These are phyloP conservation scores for Spea bombifrons DNA, from an alignment of 2,113 vertebrate genomes.

Conservation along the genomic window DNA sequence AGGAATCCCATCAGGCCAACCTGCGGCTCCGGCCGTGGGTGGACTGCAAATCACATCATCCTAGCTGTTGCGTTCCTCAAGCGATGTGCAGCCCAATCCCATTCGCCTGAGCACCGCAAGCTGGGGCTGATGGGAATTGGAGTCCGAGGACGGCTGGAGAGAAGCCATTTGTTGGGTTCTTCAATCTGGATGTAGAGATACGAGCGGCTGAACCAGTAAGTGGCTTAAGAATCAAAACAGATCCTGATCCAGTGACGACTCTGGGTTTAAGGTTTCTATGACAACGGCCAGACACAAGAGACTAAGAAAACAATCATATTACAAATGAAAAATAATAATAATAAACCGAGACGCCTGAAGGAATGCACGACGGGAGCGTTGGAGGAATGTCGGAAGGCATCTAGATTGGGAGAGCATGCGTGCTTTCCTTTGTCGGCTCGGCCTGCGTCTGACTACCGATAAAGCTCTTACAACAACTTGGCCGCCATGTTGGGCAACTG, in stretches of 20 bases:
- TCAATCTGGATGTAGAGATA: not conserved
- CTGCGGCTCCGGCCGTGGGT: too few relatives aligned
- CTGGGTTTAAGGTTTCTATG: conserved; percentile 7
- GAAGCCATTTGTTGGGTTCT: too few relatives aligned
- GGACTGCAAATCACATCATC: too few relatives aligned
- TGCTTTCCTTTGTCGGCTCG: too few relatives aligned
- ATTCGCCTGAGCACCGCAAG: not conserved
- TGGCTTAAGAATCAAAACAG: conserved; percentile 27
- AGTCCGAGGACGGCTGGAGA: not conserved
- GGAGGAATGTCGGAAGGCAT: too few relatives aligned
- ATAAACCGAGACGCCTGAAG: conserved; percentile 3
- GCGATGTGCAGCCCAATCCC: too few relatives aligned
- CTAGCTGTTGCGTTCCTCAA: too few relatives aligned
- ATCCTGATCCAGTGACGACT: not conserved
- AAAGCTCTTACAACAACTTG: too few relatives aligned
- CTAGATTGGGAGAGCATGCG: too few relatives aligned
- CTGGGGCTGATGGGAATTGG: not conserved
- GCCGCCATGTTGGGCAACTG: too few relatives aligned
- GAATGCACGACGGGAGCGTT: not conserved
- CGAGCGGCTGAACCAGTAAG: not conserved
- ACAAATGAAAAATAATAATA: conserved; percentile 24
- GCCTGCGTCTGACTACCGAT: too few relatives aligned
- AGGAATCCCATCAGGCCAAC: too few relatives aligned
- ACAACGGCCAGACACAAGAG: conserved; percentile 9
- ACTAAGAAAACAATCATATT: conserved; percentile 39